Base-by-base conservation (phyloP, 2,113 vertebrate genomes). In the Pyrgilauda ruficollis region DNA sequence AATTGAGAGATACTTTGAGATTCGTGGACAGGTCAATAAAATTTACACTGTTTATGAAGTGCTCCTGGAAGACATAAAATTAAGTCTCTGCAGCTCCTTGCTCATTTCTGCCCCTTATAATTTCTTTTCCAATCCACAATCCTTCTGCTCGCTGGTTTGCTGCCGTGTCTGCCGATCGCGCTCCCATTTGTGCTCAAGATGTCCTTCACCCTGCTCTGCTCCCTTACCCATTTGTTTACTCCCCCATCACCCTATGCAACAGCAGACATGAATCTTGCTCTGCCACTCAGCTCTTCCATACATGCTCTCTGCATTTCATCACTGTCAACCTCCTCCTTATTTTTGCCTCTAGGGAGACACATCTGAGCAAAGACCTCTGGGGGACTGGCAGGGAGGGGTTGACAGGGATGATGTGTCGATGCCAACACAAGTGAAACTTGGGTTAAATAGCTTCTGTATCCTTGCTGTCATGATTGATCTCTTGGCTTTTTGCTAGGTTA, bases 1-100 rank as follows among this genome's bases (percentile, higher is more conserved):
- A 95, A 95, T 49, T 75, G 69, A 94, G 52, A 94, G 69, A 49
- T 27, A 53, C 76, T 84, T 94, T 89, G 81, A 81, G 93, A 92
- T 91, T 64, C 0, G 1, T 58, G 28, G 94, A 68, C 47, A 82
- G 41, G 84, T 93, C 93, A 80, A 93, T 96, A 94, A 88, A 94
- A 96, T 92, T 75, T 84, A 81, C 64, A 17, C 68, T 76, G 66
- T n/a, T 95, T 66, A 96, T 78, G 30, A 89, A 96, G 77, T 56
- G 52, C 44, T 96, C 69, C 63, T 62, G 16, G 44, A 87, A 93
- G 75, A 89, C 18, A 43, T 26, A 72, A 85, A 83, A 33, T 39
- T 64, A 61, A 88, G 35, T 92, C 70, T 55, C 67, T 69, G 74
- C 75, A 83, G 53, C 46, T 93, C 70, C 50, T 74, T 66, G 23